Percentiles rank a stretch among this genome's conserved stretches.
Evolutionary conservation across 2,888 invertebrate genomes (phyloP).

Genomic region (Laspeyria flexula): DNA sequence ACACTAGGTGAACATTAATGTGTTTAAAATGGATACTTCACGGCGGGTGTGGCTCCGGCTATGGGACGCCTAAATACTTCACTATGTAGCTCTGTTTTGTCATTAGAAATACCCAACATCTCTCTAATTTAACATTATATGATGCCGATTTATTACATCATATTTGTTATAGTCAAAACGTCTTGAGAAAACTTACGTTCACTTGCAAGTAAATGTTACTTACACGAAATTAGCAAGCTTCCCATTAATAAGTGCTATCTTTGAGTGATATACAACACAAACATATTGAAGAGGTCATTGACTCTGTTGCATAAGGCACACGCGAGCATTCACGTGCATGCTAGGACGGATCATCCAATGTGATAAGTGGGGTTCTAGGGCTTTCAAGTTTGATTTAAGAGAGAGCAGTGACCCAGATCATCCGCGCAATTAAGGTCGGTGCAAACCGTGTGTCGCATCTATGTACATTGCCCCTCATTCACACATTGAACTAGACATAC

Average conservation of each 20-base stretch:
- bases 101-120: constrained; percentile 3
- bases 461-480: constrained; percentile 53
- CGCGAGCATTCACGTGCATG: constrained; percentile 58
- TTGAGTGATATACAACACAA: constrained; percentile 60
- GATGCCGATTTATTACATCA: constrained; percentile 36
- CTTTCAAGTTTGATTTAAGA: constrained; percentile 83
- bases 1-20: constrained; percentile 70
- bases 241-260: constrained; percentile 61
- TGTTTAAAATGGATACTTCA: constrained; percentile 67
- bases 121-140: constrained; percentile 18
- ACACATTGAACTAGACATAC: constrained; percentile 48
- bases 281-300: constrained; percentile 71
- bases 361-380: constrained; percentile 82
- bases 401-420: constrained; percentile 81
- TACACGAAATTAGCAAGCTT: constrained; percentile 54
- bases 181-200: constrained; percentile 60
- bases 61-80: constrained; percentile 43
- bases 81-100: constrained; percentile 19
- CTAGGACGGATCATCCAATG: constrained; percentile 65
- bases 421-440: constrained; percentile 78
- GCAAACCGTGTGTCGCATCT: constrained; percentile 69
- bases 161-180: constrained; percentile 32
- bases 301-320: constrained; percentile 75
- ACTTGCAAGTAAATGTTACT: constrained; percentile 42
- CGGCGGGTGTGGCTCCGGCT: constrained; percentile 44